phyloP scores from a whole-genome alignment of 2,888 invertebrate genomes.

The Anaspis maculata region DNA sequence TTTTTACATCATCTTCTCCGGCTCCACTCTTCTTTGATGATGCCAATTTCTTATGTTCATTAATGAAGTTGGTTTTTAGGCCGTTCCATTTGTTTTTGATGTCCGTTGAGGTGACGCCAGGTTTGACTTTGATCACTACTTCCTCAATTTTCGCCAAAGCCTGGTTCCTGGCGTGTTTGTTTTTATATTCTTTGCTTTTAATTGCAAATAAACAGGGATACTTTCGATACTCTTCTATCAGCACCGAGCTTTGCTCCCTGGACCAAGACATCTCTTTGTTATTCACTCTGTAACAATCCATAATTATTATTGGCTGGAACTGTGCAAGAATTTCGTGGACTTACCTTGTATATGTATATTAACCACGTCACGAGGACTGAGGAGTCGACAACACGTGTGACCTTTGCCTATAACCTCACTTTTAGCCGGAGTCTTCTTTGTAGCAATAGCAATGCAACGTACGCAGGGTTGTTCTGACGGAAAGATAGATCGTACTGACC shows the following conservation, averaged over 20 bases:
- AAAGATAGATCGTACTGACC: no score
- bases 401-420: no score
- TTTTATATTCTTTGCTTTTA: not conserved
- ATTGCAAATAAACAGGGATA: not conserved
- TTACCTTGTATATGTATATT: no score
- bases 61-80: not conserved
- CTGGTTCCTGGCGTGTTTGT: not conserved
- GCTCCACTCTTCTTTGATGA: not conserved
- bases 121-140: not conserved
- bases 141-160: not conserved
- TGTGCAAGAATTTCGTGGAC: no score
- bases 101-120: not conserved
- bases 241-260: slow-evolving; percentile 5
- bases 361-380: no score
- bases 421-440: no score
- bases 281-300: no score
- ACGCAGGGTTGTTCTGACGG: no score
- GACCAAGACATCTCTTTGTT: slow-evolving; percentile 13
- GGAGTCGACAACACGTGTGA: no score
- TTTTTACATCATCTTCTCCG: not conserved
- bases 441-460: no score
- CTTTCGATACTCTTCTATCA: slow-evolving; percentile 4
- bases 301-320: no score
- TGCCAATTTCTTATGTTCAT: not conserved
- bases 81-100: not conserved